Evolutionary conservation across 2,113 vertebrate genomes (phyloP).

Genomic region (Mus pahari): DNA sequence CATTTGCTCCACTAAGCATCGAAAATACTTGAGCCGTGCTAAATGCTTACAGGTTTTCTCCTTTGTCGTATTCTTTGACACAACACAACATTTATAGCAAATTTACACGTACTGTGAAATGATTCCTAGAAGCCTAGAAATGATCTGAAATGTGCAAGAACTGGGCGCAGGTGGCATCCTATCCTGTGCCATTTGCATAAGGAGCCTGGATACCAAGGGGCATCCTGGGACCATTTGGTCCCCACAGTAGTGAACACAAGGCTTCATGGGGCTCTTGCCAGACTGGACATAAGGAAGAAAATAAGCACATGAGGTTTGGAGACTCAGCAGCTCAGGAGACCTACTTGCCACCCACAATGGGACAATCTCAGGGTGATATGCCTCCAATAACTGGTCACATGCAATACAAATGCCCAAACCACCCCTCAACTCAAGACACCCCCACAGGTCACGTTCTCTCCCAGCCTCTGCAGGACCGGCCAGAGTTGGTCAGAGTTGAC

Average conservation of each 20-base stretch:
- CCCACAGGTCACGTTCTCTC: background rate
- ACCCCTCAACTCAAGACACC: background rate
- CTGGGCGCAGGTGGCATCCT: too few relatives aligned
- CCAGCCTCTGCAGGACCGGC: background rate
- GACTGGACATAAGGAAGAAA: background rate
- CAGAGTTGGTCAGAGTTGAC: too few relatives aligned
- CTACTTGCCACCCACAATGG: background rate
- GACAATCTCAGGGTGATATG: background rate
- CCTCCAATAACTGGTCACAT: background rate
- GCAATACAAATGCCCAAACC: too few relatives aligned
- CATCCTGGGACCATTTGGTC: background rate
- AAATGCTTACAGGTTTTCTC: too few relatives aligned
- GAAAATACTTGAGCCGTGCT: background rate
- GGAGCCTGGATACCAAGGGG: too few relatives aligned
- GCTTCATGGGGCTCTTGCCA: background rate
- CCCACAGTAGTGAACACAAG: background rate
- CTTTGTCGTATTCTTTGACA: background rate
- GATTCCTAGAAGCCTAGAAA: background rate
- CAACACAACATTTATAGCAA: background rate
- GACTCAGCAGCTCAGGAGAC: background rate
- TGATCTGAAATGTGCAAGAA: too few relatives aligned
- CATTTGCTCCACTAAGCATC: background rate
- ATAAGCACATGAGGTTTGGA: background rate
- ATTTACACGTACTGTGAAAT: too few relatives aligned
- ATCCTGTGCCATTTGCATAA: rapidly evolving